Evolutionary conservation across 2,797 vertebrate genomes (phyloP).

Genomic region (Enteromius viviparus): DNA sequence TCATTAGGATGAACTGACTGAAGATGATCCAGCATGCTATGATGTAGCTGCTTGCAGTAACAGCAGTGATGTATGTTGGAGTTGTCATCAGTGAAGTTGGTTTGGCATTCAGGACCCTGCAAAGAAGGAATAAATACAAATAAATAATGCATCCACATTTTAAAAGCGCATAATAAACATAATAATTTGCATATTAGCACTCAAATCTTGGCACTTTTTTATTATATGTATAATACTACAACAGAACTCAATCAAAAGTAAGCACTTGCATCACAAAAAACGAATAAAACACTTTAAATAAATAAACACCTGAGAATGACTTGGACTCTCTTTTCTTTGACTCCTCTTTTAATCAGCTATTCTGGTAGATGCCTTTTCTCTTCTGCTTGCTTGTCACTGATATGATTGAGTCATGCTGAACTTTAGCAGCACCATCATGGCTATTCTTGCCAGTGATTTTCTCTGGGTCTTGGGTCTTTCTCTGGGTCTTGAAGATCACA

Average conservation of each 20-base stretch:
- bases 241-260: background rate
- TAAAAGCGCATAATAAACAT: background rate
- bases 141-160: background rate
- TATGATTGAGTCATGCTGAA: background rate
- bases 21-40: conserved; percentile 46
- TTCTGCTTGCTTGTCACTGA: background rate
- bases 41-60: conserved; percentile 47
- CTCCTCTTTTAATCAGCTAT: conserved; percentile 7
- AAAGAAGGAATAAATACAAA: background rate
- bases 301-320: conserved; percentile 33
- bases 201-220: background rate
- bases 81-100: conserved; percentile 19
- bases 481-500: background rate
- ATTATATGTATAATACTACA: background rate
- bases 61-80: conserved; percentile 23
- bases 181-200: background rate
- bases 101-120: conserved; percentile 12
- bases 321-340: conserved; percentile 40
- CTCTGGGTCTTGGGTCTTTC: background rate
- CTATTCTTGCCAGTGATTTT: background rate
- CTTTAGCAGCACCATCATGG: background rate
- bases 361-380: background rate
- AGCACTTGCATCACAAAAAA: background rate
- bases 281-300: conserved; percentile 3
- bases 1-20: conserved; percentile 35